These are phyloP conservation scores for Drosophila nigromelanica DNA, from an alignment of 1,140 invertebrate species.

Conservation along the genomic window DNA sequence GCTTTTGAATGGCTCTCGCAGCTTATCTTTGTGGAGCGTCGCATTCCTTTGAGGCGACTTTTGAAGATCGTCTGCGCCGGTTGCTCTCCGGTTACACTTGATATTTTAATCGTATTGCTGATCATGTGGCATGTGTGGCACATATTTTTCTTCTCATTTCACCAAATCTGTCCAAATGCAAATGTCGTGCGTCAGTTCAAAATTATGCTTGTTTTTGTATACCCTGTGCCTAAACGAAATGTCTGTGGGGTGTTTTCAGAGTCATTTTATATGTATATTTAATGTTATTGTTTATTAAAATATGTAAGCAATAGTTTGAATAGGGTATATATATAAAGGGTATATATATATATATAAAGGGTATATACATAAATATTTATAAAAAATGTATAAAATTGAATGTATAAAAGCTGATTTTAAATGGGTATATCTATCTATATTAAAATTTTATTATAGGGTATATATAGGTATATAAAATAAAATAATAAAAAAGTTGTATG, in stretches of 20 bases:
- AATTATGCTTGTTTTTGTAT: neutral
- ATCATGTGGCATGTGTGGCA: conserved; percentile 55
- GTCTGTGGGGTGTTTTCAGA: neutral
- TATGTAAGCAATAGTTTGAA: no score
- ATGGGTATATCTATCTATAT: no score
- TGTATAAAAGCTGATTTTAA: no score
- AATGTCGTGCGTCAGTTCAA: conserved; percentile 33
- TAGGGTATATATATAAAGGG: no score
- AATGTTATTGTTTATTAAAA: no score
- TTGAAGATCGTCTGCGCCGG: conserved; percentile 19
- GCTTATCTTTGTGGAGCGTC: conserved; percentile 38
- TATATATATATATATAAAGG: no score
- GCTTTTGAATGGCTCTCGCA: conserved; percentile 4
- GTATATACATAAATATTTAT: no score
- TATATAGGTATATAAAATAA: no score
- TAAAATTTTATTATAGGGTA: no score
- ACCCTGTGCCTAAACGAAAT: conserved; percentile 2
- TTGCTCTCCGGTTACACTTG: conserved; percentile 51
- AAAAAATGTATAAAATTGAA: no score
- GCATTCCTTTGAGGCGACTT: conserved; percentile 40
- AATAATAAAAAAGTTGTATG: no score
- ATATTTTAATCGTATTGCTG: conserved; percentile 79
- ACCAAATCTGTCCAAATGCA: conserved; percentile 43
- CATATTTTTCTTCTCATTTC: conserved; percentile 39
- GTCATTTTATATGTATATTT: neutral